Conservation (phyloP, 2,888 invertebrate species). For the Phania funesta region DNA sequence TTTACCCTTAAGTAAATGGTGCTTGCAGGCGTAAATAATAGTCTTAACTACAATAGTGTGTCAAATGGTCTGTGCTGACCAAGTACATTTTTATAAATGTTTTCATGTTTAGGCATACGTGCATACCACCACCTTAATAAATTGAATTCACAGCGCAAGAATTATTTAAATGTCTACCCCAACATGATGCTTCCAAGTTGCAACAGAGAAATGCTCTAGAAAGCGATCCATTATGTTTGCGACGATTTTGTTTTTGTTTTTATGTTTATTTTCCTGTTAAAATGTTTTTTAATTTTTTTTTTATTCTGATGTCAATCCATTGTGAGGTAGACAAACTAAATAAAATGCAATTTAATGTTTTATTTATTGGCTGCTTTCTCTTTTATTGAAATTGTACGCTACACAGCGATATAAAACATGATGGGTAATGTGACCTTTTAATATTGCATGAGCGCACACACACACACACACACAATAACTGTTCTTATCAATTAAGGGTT, state of each 20-base stretch:
- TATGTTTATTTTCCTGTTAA: slow-evolving; percentile 7
- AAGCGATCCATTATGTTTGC: slow-evolving; percentile 17
- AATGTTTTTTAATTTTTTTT: slow-evolving; percentile 5
- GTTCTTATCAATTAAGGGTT: neutral
- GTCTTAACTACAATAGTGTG: too few relatives aligned
- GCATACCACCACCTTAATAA: neutral
- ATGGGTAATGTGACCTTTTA: slow-evolving; percentile 10
- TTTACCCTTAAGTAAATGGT: too few relatives aligned
- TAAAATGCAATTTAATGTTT: slow-evolving; percentile 53
- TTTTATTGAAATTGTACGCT: slow-evolving; percentile 68
- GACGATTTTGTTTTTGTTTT: slow-evolving; percentile 1
- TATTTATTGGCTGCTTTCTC: slow-evolving; percentile 4
- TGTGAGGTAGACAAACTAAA: slow-evolving; percentile 47
- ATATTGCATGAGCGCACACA: neutral
- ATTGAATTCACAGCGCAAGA: neutral
- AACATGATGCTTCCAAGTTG: slow-evolving; percentile 14
- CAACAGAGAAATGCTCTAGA: neutral
- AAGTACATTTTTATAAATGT: too few relatives aligned
- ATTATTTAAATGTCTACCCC: slow-evolving; percentile 17
- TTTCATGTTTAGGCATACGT: too few relatives aligned
- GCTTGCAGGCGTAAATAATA: too few relatives aligned
- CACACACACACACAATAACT: neutral
- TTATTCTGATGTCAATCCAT: slow-evolving; percentile 55
- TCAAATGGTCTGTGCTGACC: too few relatives aligned
- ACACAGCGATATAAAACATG: neutral